Percentiles rank a stretch among this genome's conserved stretches.
Evolutionary conservation across 1,140 invertebrate genomes (phyloP).

Genomic region (Danaus plexippus): DNA sequence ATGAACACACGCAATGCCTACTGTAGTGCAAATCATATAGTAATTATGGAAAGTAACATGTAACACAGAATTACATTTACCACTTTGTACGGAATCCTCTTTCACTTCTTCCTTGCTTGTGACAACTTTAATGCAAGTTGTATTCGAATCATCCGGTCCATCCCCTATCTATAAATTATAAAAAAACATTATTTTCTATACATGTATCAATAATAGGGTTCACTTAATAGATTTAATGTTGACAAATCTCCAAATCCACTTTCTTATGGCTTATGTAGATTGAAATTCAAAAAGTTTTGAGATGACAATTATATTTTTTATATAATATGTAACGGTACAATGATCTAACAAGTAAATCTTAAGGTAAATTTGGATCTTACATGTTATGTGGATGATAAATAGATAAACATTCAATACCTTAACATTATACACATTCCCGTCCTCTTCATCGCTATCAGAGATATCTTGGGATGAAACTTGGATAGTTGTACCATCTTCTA

Average conservation of each 20-base stretch:
- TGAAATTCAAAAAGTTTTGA: neutral
- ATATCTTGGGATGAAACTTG: conserved; percentile 67
- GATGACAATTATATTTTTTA: neutral
- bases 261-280: too few species aligned
- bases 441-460: conserved; percentile 53
- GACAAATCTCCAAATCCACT: too few species aligned
- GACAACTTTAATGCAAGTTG: conserved; percentile 43
- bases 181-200: too few species aligned
- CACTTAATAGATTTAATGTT: too few species aligned
- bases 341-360: conserved; percentile 1
- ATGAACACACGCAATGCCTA: conserved; percentile 50
- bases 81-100: conserved; percentile 18
- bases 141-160: conserved; percentile 37
- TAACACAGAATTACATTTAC: conserved; percentile 31
- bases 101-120: conserved; percentile 27
- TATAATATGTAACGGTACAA: neutral
- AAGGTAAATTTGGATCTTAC: too few species aligned
- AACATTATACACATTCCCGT: conserved; percentile 54
- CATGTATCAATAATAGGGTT: too few species aligned
- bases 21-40: conserved; percentile 18
- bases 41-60: conserved; percentile 15
- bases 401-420: conserved; percentile 36
- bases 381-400: too few species aligned
- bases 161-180: conserved; percentile 41
- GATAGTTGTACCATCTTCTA: conserved; percentile 59